These are phyloP conservation scores for Pseudonaja textilis DNA, from an alignment of 2,113 vertebrate species.

Conservation along the genomic window DNA sequence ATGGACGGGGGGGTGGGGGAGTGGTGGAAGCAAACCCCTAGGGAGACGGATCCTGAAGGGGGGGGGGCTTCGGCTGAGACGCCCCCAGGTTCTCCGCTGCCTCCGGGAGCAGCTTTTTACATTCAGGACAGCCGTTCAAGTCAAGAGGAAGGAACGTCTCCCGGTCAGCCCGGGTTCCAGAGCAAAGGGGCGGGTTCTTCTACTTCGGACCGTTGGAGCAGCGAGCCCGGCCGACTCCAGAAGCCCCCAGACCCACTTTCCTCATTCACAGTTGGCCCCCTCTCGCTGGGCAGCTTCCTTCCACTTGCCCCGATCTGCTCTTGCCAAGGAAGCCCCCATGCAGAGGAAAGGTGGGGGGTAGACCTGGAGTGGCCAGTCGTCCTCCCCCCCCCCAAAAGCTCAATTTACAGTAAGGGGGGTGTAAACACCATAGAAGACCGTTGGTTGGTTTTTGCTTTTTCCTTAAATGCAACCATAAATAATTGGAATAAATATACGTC, in stretches of 20 bases:
- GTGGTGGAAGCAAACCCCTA: background rate
- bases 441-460: conserved; percentile 49
- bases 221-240: conserved; percentile 39
- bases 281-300: background rate
- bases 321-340: conserved; percentile 35
- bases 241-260: conserved; percentile 46
- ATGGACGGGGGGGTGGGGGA: conserved; percentile 20
- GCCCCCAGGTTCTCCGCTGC: conserved; percentile 34
- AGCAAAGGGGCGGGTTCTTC: conserved; percentile 44
- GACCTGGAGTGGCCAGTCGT: conserved; percentile 73
- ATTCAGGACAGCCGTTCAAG: conserved; percentile 58
- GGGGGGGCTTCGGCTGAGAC: conserved; percentile 30
- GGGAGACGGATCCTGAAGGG: conserved; percentile 37
- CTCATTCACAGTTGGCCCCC: conserved; percentile 4
- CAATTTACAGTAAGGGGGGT: conserved; percentile 78
- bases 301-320: conserved; percentile 28
- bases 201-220: conserved; percentile 40
- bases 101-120: conserved; percentile 48
- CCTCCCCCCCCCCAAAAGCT: conserved; percentile 74
- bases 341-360: conserved; percentile 72
- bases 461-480: conserved; percentile 97
- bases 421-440: conserved; percentile 73
- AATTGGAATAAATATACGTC: conserved; percentile 96
- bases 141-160: conserved; percentile 13
- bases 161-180: conserved; percentile 28